Base-by-base conservation (phyloP, 1,140 invertebrate genomes). In the Ceratosolen solmsi region DNA sequence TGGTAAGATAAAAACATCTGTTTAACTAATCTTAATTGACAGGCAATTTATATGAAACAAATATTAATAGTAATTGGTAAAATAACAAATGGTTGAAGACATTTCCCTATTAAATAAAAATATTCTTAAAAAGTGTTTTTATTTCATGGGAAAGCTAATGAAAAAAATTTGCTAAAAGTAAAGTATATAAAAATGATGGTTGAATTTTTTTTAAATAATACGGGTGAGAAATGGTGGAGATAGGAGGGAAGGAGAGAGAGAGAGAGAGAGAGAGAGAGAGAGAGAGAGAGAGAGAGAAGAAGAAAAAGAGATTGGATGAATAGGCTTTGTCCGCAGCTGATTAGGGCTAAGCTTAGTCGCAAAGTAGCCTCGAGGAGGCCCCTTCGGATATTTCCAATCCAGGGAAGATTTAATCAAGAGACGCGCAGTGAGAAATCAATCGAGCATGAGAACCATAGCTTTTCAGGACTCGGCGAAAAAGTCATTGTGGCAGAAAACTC, bases 361-460 rank as follows among this genome's bases (percentile, higher is more conserved):
- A 82, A 76, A 82, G 80, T 82, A 71, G 80, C 73, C 60, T 51
- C 49, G 74, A 60, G 15, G 8, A 71, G 70, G 56, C 56, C 65
- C 46, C 71, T 65, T 22, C 51, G 51, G 60, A 83, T 80, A 71
- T 71, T 76, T 83, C 72, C 78, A 76, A 80, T 75, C 82, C 76
- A 74, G 71, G 72, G 54, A 80, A 79, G 82, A 83, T 83, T 83
- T 83, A 83, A 83, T 83, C 82, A 82, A 82, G 75, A 75, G 68
- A 71, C 46, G 36, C 25, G 72, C 33, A 36, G 71, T 73, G 74
- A 82, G 78, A 83, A 80, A 83, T 83, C 82, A 83, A 83, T 83
- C 82, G 82, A 83, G 77, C 82, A 76, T 76, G 73, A 76, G 82
- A 49, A 82, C 36, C 68, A 76, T 56, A 75, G 79, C 79, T 79